Percentiles rank a stretch among this genome's conserved stretches.
These are phyloP conservation scores for Diploscapter pachys DNA, from an alignment of 1,140 invertebrate species.

Conservation along the genomic window DNA sequence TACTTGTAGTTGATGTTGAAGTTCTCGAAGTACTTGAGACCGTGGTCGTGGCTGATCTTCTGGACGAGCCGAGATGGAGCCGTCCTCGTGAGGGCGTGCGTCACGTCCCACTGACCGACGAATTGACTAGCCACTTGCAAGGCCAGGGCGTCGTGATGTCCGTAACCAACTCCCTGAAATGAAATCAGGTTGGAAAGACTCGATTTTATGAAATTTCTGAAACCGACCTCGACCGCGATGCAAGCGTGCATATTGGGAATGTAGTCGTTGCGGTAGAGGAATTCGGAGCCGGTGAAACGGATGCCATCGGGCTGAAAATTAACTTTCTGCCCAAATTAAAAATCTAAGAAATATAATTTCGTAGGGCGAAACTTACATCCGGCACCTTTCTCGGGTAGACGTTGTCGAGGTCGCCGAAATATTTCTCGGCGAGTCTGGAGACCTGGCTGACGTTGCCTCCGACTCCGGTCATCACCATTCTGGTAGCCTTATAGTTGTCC, in stretches of 20 bases:
- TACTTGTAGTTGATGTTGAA: slow-evolving; percentile 97
- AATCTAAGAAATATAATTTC: slow-evolving; percentile 1
- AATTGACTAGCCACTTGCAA: slow-evolving; percentile 92
- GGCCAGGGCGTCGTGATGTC: slow-evolving; percentile 90
- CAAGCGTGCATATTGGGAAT: slow-evolving; percentile 44
- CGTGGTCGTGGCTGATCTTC: slow-evolving; percentile 67
- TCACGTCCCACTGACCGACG: slow-evolving; percentile 66
- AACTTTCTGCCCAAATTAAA: background rate
- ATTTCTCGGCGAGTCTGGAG: slow-evolving; percentile 76
- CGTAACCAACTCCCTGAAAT: slow-evolving; percentile 77
- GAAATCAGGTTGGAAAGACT: too few species aligned
- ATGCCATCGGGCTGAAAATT: slow-evolving; percentile 64
- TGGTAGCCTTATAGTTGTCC: slow-evolving; percentile 83
- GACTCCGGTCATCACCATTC: slow-evolving; percentile 86
- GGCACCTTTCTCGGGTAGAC: slow-evolving; percentile 67
- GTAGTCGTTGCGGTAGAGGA: slow-evolving; percentile 55
- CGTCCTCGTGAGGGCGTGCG: slow-evolving; percentile 83
- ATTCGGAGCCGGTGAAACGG: slow-evolving; percentile 77
- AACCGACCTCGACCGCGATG: slow-evolving; percentile 70
- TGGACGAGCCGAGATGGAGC: slow-evolving; percentile 80
- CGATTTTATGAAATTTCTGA: too few species aligned
- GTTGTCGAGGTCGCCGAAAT: slow-evolving; percentile 73
- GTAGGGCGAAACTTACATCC: slow-evolving; percentile 54
- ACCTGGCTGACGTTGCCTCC: slow-evolving; percentile 87
- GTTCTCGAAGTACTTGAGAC: slow-evolving; percentile 83